A percentile compares a stretch with the other conserved stretches of the same genome.
Evolutionary conservation across 2,888 invertebrate genomes (phyloP).

Genomic region (Hipparchia semele): DNA sequence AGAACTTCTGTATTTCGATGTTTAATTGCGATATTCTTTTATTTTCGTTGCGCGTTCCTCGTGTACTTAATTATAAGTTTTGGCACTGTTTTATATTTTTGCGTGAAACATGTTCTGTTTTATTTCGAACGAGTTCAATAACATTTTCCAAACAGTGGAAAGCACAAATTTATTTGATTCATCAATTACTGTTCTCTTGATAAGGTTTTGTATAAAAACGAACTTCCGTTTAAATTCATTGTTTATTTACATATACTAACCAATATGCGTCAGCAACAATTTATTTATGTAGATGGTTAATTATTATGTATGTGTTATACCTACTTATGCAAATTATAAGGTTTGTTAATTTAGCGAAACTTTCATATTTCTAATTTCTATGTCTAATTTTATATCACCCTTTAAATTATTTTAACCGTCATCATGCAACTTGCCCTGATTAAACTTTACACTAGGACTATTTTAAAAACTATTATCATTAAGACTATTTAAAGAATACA

Average conservation of each 20-base stretch:
- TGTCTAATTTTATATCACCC: too few species aligned
- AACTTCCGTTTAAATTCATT: conserved; percentile 41
- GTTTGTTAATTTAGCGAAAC: too few species aligned
- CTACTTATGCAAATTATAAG: too few species aligned
- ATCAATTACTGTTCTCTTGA: conserved; percentile 25
- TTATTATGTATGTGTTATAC: background rate
- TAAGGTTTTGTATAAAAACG: conserved; percentile 30
- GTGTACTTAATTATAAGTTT: conserved; percentile 26
- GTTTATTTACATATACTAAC: conserved; percentile 17
- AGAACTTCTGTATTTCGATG: conserved; percentile 20
- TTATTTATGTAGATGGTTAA: background rate
- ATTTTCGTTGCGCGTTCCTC: conserved; percentile 25
- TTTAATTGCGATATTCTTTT: conserved; percentile 17
- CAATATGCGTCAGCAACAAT: background rate
- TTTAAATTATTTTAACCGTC: too few species aligned
- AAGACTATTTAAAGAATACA: too few species aligned
- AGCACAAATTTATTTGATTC: conserved; percentile 27
- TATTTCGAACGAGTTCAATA: conserved; percentile 26
- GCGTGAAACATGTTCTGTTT: conserved; percentile 9
- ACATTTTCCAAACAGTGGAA: conserved; percentile 22
- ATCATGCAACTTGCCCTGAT: too few species aligned
- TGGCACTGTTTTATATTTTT: conserved; percentile 15
- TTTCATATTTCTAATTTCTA: too few species aligned
- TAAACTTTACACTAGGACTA: too few species aligned
- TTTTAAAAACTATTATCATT: too few species aligned